Conservation (phyloP, 1,140 invertebrate species). For the Whitmania pigra region DNA sequence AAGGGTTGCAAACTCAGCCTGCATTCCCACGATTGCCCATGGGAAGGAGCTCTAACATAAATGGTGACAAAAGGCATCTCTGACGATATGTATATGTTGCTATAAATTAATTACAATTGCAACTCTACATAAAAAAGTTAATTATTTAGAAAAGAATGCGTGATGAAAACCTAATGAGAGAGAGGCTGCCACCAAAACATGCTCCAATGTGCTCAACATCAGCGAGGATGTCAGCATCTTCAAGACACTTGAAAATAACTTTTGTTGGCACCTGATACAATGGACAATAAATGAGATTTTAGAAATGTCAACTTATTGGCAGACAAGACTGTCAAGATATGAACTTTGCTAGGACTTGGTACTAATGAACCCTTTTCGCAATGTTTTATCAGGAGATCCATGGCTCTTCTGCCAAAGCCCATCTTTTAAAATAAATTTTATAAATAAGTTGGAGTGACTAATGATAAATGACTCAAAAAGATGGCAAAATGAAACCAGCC, state of each 20-base stretch:
- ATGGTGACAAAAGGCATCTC: too few species aligned
- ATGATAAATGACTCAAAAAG: background rate
- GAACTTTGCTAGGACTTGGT: background rate
- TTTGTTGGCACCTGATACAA: background rate
- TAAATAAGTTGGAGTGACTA: background rate
- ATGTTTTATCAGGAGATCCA: background rate
- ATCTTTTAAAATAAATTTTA: background rate
- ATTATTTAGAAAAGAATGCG: slow-evolving; percentile 1
- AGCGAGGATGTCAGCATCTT: background rate
- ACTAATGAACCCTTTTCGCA: too few species aligned
- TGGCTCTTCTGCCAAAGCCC: slow-evolving; percentile 9
- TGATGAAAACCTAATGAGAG: background rate
- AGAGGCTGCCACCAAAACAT: background rate
- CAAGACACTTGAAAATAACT: slow-evolving; percentile 2
- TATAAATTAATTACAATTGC: too few species aligned
- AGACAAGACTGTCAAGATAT: background rate
- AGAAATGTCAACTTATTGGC: background rate
- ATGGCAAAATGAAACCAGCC: background rate
- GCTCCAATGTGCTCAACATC: background rate
- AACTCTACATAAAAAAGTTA: too few species aligned
- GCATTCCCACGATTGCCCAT: too few species aligned
- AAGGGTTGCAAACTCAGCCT: too few species aligned
- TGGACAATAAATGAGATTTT: too few species aligned
- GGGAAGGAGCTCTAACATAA: too few species aligned
- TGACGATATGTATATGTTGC: too few species aligned